Percentiles rank a stretch among this genome's conserved stretches.
These are phyloP conservation scores for Apotomis betuletana DNA, from an alignment of 2,888 invertebrate genomes.

Conservation along the genomic window DNA sequence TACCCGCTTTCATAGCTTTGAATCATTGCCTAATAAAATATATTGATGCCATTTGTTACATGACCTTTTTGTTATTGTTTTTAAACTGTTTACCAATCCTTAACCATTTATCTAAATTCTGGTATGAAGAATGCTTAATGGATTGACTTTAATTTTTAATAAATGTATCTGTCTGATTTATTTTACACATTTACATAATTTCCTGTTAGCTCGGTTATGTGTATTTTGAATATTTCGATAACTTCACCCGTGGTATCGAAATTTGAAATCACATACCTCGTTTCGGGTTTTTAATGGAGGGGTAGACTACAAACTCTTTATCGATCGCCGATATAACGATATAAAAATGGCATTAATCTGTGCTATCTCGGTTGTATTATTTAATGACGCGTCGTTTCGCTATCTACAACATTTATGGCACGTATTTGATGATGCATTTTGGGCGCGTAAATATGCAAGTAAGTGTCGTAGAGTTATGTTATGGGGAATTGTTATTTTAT, in stretches of 20 bases:
- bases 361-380: slow-evolving; percentile 80
- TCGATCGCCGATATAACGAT: slow-evolving; percentile 76
- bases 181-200: slow-evolving; percentile 21
- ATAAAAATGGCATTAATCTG: slow-evolving; percentile 81
- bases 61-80: slow-evolving; percentile 42
- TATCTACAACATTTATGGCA: slow-evolving; percentile 80
- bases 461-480: slow-evolving; percentile 14
- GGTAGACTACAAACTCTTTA: slow-evolving; percentile 64
- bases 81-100: neutral
- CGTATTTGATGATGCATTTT: slow-evolving; percentile 66
- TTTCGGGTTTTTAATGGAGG: slow-evolving; percentile 72
- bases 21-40: slow-evolving; percentile 69
- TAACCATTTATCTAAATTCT: neutral
- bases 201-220: slow-evolving; percentile 37
- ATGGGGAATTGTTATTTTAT: slow-evolving; percentile 25
- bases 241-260: slow-evolving; percentile 59
- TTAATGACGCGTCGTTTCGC: slow-evolving; percentile 80
- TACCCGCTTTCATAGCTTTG: slow-evolving; percentile 69
- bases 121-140: neutral
- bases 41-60: slow-evolving; percentile 40
- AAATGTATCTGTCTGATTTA: neutral
- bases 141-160: no score
- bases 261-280: slow-evolving; percentile 71
- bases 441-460: slow-evolving; percentile 47
- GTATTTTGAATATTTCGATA: slow-evolving; percentile 44